These are phyloP conservation scores for Sinohyriopsis cumingii DNA, from an alignment of 2,888 invertebrate species.

Conservation along the genomic window DNA sequence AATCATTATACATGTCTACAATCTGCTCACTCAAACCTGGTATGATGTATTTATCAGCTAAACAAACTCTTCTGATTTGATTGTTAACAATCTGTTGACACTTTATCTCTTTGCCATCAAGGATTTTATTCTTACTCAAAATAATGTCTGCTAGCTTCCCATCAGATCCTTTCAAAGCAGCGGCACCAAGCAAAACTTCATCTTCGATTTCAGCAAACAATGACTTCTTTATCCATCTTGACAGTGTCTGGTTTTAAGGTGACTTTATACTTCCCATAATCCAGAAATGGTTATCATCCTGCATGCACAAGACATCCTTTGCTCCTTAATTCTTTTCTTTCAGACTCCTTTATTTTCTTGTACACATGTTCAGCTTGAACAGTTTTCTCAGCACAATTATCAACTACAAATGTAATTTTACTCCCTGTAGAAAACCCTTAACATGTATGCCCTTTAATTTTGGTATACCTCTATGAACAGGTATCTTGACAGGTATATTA, in stretches of 20 bases:
- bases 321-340: constrained; percentile 4
- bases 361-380: constrained; percentile 8
- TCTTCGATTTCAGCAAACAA: constrained; percentile 19
- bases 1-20: constrained; percentile 22
- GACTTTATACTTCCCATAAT: constrained; percentile 6
- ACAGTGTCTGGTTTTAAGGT: constrained; percentile 3
- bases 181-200: constrained; percentile 19
- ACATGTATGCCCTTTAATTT: constrained; percentile 13
- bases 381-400: constrained; percentile 10
- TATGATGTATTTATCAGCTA: constrained; percentile 20
- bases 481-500: background rate
- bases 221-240: constrained; percentile 8
- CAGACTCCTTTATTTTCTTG: constrained; percentile 7
- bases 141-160: constrained; percentile 9
- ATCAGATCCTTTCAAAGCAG: constrained; percentile 3
- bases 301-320: constrained; percentile 14
- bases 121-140: constrained; percentile 6
- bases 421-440: constrained; percentile 6
- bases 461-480: constrained; percentile 10
- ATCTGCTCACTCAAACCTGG: constrained; percentile 15
- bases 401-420: constrained; percentile 13
- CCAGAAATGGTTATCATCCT: constrained; percentile 9
- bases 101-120: constrained; percentile 15
- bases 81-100: constrained; percentile 12
- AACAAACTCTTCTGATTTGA: constrained; percentile 8